A percentile compares a stretch with the other conserved stretches of the same genome.
Evolutionary conservation across 2,888 invertebrate genomes (phyloP).

Genomic region (Drosophila meridiana): DNA sequence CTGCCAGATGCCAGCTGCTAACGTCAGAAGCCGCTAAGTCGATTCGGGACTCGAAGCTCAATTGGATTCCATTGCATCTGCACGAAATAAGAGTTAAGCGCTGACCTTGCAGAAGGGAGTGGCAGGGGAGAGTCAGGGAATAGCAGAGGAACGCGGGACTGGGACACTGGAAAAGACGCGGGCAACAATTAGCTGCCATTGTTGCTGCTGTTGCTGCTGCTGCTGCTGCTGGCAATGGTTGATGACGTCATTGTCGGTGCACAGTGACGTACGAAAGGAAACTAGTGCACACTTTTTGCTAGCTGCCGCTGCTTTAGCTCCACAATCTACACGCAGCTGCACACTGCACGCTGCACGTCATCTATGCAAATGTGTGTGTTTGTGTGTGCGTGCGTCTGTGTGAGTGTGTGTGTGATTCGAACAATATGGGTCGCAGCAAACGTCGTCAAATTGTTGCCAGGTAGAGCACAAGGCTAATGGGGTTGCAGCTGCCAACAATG

Average conservation of each 20-base stretch:
- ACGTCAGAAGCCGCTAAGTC: conserved; percentile 15
- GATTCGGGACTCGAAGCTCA: background rate
- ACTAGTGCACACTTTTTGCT: conserved; percentile 42
- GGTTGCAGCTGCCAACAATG: conserved; percentile 26
- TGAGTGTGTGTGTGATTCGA: conserved; percentile 20
- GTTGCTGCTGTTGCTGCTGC: background rate
- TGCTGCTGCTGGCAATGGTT: conserved; percentile 25
- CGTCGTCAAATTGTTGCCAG: conserved; percentile 63
- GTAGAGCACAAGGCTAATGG: conserved; percentile 63
- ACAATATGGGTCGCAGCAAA: conserved; percentile 66
- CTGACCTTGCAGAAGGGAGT: conserved; percentile 2
- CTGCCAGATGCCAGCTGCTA: background rate
- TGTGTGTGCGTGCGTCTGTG: conserved; percentile 6
- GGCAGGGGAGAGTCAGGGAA: background rate
- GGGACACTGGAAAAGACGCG: conserved; percentile 5
- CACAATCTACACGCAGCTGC: conserved; percentile 3
- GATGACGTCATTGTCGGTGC: conserved; percentile 54
- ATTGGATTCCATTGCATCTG: conserved; percentile 3
- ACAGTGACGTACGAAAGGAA: conserved; percentile 51
- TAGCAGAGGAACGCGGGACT: background rate
- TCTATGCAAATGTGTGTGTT: conserved; percentile 28
- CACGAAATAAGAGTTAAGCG: background rate
- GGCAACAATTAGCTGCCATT: conserved; percentile 57
- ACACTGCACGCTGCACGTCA: conserved; percentile 26
- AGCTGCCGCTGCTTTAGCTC: background rate